Percentiles rank a stretch among this genome's conserved stretches.
Evolutionary conservation across 2,888 invertebrate genomes (phyloP).

Genomic region (Reticulitermes lucifugus): DNA sequence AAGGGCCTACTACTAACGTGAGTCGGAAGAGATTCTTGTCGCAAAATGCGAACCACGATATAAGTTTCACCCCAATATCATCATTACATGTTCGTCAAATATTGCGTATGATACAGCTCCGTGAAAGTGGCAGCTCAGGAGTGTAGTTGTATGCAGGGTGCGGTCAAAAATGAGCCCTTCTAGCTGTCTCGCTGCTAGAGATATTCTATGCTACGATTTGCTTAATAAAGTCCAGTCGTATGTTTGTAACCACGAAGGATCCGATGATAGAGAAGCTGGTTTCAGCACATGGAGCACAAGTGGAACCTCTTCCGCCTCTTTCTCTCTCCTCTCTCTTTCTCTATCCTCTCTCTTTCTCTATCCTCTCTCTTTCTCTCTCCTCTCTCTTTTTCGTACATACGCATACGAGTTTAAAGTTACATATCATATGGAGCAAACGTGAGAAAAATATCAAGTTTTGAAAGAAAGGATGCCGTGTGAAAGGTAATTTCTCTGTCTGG

Average conservation of each 20-base stretch:
- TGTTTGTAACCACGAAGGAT: slow-evolving; percentile 24
- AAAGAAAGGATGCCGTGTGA: not conserved
- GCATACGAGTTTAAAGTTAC: not conserved
- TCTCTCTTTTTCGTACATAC: not conserved
- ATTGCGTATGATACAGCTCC: too few relatives aligned
- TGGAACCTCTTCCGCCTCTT: not conserved
- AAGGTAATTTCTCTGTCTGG: not conserved
- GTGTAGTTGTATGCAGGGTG: too few relatives aligned
- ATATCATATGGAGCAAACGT: slow-evolving; percentile 31
- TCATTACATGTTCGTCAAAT: too few relatives aligned
- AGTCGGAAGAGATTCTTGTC: too few relatives aligned
- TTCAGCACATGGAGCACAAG: not conserved
- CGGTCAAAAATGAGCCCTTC: too few relatives aligned
- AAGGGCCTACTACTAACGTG: too few relatives aligned
- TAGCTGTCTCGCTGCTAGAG: too few relatives aligned
- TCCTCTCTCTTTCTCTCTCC: not conserved
- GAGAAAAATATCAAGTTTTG: slow-evolving; percentile 38
- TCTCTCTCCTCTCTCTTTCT: not conserved
- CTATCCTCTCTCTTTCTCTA: too few relatives aligned
- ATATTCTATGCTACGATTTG: not conserved
- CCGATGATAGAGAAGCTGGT: not conserved
- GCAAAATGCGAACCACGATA: too few relatives aligned
- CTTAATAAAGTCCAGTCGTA: slow-evolving; percentile 40
- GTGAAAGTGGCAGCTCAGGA: too few relatives aligned
- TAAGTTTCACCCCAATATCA: too few relatives aligned